Percentiles rank a stretch among this genome's conserved stretches.
Evolutionary conservation across 2,797 vertebrate genomes (phyloP).

Genomic region (Spea hammondii): DNA sequence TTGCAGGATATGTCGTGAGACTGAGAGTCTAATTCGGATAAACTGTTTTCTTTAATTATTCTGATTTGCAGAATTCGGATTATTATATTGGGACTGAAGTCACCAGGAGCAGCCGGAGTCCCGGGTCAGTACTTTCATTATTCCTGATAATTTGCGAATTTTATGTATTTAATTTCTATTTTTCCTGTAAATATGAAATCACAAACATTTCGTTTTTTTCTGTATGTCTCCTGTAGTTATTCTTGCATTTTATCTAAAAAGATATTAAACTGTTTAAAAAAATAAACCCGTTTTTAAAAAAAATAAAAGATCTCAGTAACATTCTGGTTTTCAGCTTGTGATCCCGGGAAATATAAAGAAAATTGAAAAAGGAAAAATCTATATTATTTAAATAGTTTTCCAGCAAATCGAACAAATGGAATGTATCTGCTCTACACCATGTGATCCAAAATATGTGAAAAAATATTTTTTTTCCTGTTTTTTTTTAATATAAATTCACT

Average conservation of each 20-base stretch:
- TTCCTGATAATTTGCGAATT: constrained; percentile 53
- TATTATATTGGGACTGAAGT: constrained; percentile 53
- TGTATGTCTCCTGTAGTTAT: constrained; percentile 25
- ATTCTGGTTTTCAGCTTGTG: too few relatives aligned
- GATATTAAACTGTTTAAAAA: constrained; percentile 8
- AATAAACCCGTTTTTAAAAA: constrained; percentile 6
- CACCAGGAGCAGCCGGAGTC: constrained; percentile 49
- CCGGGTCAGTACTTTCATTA: constrained; percentile 62
- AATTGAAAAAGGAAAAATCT: too few relatives aligned
- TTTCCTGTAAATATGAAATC: constrained; percentile 32
- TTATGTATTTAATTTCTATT: constrained; percentile 54
- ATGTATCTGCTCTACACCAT: too few relatives aligned
- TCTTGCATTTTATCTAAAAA: constrained; percentile 50
- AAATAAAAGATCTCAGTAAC: too few relatives aligned
- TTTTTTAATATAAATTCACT: too few relatives aligned
- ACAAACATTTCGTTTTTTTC: constrained; percentile 27
- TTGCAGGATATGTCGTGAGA: too few relatives aligned
- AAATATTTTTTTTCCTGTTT: too few relatives aligned
- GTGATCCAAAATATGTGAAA: too few relatives aligned
- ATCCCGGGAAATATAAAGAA: too few relatives aligned
- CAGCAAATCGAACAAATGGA: too few relatives aligned
- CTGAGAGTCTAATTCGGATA: constrained; percentile 34
- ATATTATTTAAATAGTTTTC: too few relatives aligned
- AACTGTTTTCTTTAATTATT: constrained; percentile 52
- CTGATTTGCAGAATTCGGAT: constrained; percentile 46